A percentile compares a stretch with the other conserved stretches of the same genome.
Evolutionary conservation across 2,888 invertebrate species (phyloP).

Genomic region (Acrocera orbiculus): DNA sequence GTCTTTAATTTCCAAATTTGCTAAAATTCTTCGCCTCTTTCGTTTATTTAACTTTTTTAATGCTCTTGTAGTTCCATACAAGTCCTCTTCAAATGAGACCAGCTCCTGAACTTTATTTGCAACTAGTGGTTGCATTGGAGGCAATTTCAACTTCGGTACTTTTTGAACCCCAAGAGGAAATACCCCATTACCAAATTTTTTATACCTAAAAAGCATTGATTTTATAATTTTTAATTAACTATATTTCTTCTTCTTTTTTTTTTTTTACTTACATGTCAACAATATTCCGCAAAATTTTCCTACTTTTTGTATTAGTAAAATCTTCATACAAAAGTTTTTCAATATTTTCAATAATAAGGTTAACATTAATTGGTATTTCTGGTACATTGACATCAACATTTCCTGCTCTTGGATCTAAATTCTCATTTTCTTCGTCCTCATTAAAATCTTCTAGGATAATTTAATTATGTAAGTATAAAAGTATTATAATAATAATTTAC

Average conservation of each 20-base stretch:
- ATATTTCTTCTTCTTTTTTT: too few relatives aligned
- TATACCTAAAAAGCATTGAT: conserved; percentile 34
- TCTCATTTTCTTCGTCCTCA: conserved; percentile 13
- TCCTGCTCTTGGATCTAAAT: conserved; percentile 67
- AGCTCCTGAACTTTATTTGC: conserved; percentile 29
- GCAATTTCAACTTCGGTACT: conserved; percentile 29
- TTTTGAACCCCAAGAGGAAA: conserved; percentile 50
- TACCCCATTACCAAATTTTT: conserved; percentile 37
- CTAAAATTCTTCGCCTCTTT: conserved; percentile 23
- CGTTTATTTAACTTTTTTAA: conserved; percentile 32
- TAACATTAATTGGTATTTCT: conserved; percentile 45
- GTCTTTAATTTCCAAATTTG: conserved; percentile 21
- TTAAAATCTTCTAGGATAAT: conserved; percentile 2
- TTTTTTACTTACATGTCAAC: conserved; percentile 32
- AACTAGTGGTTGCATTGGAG: conserved; percentile 18
- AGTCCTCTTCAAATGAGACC: conserved; percentile 34
- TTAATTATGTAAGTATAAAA: neutral
- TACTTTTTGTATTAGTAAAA: conserved; percentile 36
- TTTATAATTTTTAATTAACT: too few relatives aligned
- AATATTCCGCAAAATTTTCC: conserved; percentile 37
- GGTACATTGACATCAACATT: conserved; percentile 55
- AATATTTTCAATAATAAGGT: conserved; percentile 37
- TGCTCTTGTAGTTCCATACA: conserved; percentile 24
- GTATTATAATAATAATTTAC: neutral
- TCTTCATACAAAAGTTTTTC: conserved; percentile 33